Conservation (phyloP, 2,797 vertebrate species). For the Etheostoma perlongum region DNA sequence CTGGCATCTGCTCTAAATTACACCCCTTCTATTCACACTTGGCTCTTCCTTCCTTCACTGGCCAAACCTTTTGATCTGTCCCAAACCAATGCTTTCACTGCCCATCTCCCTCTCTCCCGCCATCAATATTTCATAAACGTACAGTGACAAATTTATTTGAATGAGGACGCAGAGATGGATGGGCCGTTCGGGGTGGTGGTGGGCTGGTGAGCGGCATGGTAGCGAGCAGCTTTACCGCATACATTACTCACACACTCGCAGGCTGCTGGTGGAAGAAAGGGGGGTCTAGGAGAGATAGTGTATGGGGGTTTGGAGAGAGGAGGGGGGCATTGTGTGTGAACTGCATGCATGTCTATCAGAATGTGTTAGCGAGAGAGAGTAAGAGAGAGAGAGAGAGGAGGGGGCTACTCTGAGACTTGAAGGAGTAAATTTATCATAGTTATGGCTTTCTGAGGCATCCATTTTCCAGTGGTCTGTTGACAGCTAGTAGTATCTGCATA, state of each 20-base stretch:
- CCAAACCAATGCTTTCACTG: slow-evolving; percentile 66
- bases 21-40: slow-evolving; percentile 42
- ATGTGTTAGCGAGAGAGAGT: slow-evolving; percentile 63
- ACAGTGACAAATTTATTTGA: slow-evolving; percentile 89
- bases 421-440: slow-evolving; percentile 98
- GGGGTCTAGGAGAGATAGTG: slow-evolving; percentile 74
- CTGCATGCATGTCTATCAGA: slow-evolving; percentile 77
- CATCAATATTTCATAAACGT: slow-evolving; percentile 88
- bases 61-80: slow-evolving; percentile 66
- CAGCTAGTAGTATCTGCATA: slow-evolving; percentile 95
- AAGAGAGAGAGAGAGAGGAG: slow-evolving; percentile 57
- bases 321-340: slow-evolving; percentile 70
- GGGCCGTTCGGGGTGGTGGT: slow-evolving; percentile 80
- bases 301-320: slow-evolving; percentile 45
- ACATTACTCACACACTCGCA: slow-evolving; percentile 81
- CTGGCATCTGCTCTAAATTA: slow-evolving; percentile 41
- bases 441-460: slow-evolving; percentile 97
- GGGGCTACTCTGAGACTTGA: slow-evolving; percentile 80
- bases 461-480: slow-evolving; percentile 95
- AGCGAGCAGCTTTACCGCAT: slow-evolving; percentile 85
- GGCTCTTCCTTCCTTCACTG: slow-evolving; percentile 31
- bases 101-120: slow-evolving; percentile 44
- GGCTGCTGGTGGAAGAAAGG: slow-evolving; percentile 74
- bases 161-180: slow-evolving; percentile 93
- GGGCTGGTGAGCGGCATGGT: slow-evolving; percentile 78